Conservation (phyloP, 2,888 invertebrate species). For the Monochamus alternatus region DNA sequence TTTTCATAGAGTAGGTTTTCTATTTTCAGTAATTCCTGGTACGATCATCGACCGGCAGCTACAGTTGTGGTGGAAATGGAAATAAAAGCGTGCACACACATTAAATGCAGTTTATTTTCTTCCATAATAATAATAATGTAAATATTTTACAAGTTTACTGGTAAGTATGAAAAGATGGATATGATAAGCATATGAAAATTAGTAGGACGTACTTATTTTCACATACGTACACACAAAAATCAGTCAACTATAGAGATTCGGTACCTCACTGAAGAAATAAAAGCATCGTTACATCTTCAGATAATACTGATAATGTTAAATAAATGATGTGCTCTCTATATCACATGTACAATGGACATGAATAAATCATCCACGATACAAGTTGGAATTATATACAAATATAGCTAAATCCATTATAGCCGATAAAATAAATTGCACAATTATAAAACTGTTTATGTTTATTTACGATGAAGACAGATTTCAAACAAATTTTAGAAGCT, state of each 20-base stretch:
- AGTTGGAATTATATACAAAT: conserved; percentile 58
- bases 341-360: conserved; percentile 60
- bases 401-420: conserved; percentile 52
- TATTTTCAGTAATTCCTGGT: too few species aligned
- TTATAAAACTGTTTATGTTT: conserved; percentile 49
- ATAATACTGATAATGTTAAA: conserved; percentile 64
- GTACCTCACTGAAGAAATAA: conserved; percentile 57
- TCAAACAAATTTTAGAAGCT: conserved; percentile 55
- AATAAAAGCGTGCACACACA: conserved; percentile 60
- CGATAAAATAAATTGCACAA: conserved; percentile 54
- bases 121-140: conserved; percentile 57
- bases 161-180: conserved; percentile 63
- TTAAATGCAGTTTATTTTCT: conserved; percentile 67
- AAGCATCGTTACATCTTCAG: conserved; percentile 59
- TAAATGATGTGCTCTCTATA: conserved; percentile 62
- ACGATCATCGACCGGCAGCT: too few species aligned
- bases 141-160: conserved; percentile 63
- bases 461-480: conserved; percentile 51
- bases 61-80: background rate
- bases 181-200: conserved; percentile 65
- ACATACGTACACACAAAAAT: conserved; percentile 54
- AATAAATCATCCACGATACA: conserved; percentile 55
- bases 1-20: too few species aligned
- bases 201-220: conserved; percentile 57
- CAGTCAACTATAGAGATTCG: conserved; percentile 63